Conservation (phyloP, 2,797 vertebrate genomes). For the Xerus rutilus region DNA sequence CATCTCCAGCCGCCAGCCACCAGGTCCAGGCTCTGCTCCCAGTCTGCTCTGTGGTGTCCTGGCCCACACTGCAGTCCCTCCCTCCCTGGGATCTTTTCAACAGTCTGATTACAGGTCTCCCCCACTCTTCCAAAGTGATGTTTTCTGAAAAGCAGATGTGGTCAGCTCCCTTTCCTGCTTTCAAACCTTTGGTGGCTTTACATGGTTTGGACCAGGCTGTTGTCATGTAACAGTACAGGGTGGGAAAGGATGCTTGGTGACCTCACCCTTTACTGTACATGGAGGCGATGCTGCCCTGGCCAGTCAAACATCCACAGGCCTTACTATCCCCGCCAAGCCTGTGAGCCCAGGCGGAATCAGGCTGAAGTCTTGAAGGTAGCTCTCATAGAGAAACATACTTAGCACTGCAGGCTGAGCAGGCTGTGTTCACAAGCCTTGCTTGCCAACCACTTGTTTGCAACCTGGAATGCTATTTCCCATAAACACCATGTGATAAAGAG, state of each 20-base stretch:
- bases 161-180: background rate
- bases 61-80: background rate
- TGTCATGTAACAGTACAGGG: background rate
- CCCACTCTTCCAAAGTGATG: background rate
- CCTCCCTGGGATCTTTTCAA: background rate
- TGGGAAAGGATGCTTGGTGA: background rate
- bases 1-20: background rate
- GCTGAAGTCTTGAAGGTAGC: background rate
- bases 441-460: background rate
- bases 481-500: background rate
- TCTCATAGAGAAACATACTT: background rate
- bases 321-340: background rate
- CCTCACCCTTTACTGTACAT: background rate
- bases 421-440: background rate
- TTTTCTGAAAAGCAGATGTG: background rate
- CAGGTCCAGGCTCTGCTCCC: background rate
- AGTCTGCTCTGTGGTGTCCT: background rate
- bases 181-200: background rate
- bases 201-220: background rate
- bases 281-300: background rate
- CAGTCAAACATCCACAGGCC: background rate
- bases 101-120: background rate
- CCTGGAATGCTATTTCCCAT: constrained; percentile 11
- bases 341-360: background rate
- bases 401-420: background rate